Percentiles rank a stretch among this genome's conserved stretches.
These are phyloP conservation scores for Riptortus pedestris DNA, from an alignment of 1,140 invertebrate genomes.

Conservation along the genomic window DNA sequence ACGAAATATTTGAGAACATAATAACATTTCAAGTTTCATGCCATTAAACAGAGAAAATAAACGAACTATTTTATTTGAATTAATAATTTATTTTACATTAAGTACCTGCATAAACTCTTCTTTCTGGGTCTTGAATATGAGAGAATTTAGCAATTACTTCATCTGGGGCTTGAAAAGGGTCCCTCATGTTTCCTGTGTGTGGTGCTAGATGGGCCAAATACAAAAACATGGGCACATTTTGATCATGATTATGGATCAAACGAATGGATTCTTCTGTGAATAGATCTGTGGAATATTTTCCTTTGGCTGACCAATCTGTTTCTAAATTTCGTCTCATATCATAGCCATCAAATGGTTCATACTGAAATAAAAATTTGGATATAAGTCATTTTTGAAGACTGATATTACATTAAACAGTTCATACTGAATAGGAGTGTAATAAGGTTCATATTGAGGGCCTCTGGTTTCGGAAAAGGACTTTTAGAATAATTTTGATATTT, in stretches of 20 bases:
- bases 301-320: constrained; percentile 45
- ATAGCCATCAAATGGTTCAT: constrained; percentile 40
- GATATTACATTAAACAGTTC: too few relatives aligned
- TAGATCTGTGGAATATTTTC: constrained; percentile 65
- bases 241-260: constrained; percentile 55
- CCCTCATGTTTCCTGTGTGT: constrained; percentile 57
- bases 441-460: too few relatives aligned
- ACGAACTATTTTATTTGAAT: not conserved
- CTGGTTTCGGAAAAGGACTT: too few relatives aligned
- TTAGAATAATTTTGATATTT: too few relatives aligned
- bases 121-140: constrained; percentile 59
- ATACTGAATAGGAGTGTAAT: too few relatives aligned
- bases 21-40: too few relatives aligned
- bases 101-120: constrained; percentile 71
- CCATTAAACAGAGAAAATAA: too few relatives aligned
- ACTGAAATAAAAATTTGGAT: constrained; percentile 9
- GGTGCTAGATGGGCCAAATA: constrained; percentile 68
- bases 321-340: constrained; percentile 56
- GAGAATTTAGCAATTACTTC: constrained; percentile 59
- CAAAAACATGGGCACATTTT: constrained; percentile 57
- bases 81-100: too few relatives aligned
- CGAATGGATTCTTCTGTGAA: constrained; percentile 60
- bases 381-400: too few relatives aligned
- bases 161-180: constrained; percentile 64
- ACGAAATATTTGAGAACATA: too few relatives aligned